Conservation (phyloP, 2,113 vertebrate genomes). For the Anguilla rostrata region DNA sequence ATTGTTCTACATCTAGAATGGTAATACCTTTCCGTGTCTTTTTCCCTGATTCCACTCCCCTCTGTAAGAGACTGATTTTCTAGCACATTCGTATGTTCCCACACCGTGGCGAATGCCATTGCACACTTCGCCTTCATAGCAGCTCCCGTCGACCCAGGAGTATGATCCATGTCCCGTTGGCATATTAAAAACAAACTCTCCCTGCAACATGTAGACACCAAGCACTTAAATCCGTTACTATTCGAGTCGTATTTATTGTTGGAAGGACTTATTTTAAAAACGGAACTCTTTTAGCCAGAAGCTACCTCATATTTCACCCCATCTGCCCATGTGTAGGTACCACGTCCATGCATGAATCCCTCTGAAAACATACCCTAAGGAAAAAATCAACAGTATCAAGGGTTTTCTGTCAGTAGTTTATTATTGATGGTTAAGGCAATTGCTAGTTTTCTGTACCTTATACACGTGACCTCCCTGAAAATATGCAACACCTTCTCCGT, state of each 20-base stretch:
- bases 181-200: conserved; percentile 79
- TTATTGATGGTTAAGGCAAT: background rate
- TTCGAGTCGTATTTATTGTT: background rate
- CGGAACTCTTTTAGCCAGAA: background rate
- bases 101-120: conserved; percentile 76
- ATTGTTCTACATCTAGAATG: background rate
- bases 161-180: conserved; percentile 73
- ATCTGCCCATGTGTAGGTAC: conserved; percentile 74
- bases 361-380: conserved; percentile 82
- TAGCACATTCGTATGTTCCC: conserved; percentile 73
- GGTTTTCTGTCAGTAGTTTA: background rate
- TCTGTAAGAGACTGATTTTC: conserved; percentile 63
- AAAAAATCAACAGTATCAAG: conserved; percentile 23
- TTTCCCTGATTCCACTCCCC: conserved; percentile 82
- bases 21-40: conserved; percentile 82
- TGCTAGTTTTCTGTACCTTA: conserved; percentile 55
- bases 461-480: conserved; percentile 81
- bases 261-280: background rate
- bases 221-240: background rate
- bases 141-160: conserved; percentile 81
- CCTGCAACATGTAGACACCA: conserved; percentile 63
- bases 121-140: conserved; percentile 77
- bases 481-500: conserved; percentile 77
- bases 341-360: conserved; percentile 83
- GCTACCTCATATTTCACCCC: conserved; percentile 86